A percentile compares a stretch with the other conserved stretches of the same genome.
Evolutionary conservation across 2,113 vertebrate species (phyloP).

Genomic region (Podiceps cristatus): DNA sequence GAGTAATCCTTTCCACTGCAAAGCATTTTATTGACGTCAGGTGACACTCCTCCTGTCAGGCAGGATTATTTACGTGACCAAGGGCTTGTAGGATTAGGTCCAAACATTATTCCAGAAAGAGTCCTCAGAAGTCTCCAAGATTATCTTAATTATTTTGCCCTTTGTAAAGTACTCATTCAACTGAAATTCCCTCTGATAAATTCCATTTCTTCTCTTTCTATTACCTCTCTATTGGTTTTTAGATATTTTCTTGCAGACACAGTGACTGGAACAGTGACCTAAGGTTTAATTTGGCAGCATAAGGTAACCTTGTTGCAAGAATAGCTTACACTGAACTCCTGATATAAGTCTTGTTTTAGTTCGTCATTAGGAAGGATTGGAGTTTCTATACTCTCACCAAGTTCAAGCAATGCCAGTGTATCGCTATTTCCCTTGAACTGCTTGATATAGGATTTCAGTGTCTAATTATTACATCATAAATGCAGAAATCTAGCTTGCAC

Average conservation of each 20-base stretch:
- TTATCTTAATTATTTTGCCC: not conserved
- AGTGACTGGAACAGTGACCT: not conserved
- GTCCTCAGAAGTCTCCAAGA: not conserved
- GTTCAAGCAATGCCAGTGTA: not conserved
- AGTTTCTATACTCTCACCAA: not conserved
- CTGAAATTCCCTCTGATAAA: not conserved
- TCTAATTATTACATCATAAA: not conserved
- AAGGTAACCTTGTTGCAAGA: not conserved
- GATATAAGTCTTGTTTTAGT: not conserved
- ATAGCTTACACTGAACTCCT: not conserved
- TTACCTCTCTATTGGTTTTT: not conserved
- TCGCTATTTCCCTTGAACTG: not conserved
- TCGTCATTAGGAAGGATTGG: not conserved
- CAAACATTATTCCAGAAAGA: not conserved
- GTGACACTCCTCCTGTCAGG: not conserved
- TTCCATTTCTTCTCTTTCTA: not conserved
- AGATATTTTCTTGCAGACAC: not conserved
- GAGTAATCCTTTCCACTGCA: conserved; percentile 23
- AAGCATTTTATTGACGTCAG: conserved; percentile 44
- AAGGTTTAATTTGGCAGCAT: not conserved
- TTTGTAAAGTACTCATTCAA: not conserved
- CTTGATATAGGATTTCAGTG: not conserved
- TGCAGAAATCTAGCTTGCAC: not conserved
- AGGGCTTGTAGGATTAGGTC: not conserved
- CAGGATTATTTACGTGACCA: not conserved